Conservation (phyloP, 2,797 vertebrate genomes). For the Onychomys leucogaster region DNA sequence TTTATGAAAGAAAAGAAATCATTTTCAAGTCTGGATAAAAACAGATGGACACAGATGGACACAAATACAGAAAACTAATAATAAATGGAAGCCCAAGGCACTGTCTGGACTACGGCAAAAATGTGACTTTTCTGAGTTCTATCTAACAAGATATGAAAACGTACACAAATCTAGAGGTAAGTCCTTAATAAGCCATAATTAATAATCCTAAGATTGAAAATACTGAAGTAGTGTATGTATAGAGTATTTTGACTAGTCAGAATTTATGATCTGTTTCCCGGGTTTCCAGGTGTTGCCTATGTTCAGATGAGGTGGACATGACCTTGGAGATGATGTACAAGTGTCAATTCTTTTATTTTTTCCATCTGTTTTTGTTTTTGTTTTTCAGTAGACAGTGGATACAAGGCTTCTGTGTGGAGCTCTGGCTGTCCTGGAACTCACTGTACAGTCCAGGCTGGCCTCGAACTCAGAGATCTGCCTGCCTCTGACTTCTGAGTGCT, state of each 20-base stretch:
- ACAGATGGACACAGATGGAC: not conserved
- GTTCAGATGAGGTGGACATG: conserved; percentile 19
- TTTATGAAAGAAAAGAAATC: not conserved
- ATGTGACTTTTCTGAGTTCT: not conserved
- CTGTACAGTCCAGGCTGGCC: not conserved
- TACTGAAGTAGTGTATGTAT: not conserved
- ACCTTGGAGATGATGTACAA: not conserved
- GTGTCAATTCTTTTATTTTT: not conserved
- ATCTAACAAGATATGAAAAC: no score
- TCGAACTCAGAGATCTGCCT: not conserved
- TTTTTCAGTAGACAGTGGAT: not conserved
- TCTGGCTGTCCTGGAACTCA: not conserved
- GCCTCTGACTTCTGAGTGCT: not conserved
- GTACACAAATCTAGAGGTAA: not conserved
- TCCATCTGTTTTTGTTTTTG: no score
- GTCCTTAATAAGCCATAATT: not conserved
- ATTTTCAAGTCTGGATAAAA: not conserved
- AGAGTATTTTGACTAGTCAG: not conserved
- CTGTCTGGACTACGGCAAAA: not conserved
- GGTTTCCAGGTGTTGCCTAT: not conserved
- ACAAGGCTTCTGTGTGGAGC: not conserved
- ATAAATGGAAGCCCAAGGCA: not conserved
- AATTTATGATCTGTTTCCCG: not conserved
- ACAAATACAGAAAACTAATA: not conserved
- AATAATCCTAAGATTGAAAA: not conserved